These are phyloP conservation scores for Hycleus phaleratus DNA, from an alignment of 1,140 invertebrate species.

Conservation along the genomic window DNA sequence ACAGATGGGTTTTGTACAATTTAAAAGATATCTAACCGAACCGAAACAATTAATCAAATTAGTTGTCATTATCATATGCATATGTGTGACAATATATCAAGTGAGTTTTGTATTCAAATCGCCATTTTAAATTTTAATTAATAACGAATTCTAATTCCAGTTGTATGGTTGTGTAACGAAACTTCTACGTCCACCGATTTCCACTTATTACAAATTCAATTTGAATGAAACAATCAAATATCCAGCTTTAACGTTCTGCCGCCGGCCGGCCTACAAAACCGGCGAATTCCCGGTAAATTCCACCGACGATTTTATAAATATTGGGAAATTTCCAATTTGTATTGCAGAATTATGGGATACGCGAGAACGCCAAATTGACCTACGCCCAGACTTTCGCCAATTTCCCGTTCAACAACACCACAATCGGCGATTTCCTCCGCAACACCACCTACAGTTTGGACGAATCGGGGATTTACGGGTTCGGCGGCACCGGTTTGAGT, in stretches of 20 bases:
- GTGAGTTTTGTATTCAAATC: too few relatives aligned
- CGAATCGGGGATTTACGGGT: conserved; percentile 17
- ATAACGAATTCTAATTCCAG: conserved; percentile 31
- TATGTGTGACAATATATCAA: too few relatives aligned
- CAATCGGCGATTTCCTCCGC: conserved; percentile 21
- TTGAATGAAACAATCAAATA: conserved; percentile 54
- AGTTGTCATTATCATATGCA: too few relatives aligned
- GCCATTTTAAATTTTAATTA: neutral
- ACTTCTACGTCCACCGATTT: conserved; percentile 48
- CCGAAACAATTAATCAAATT: too few relatives aligned
- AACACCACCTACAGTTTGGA: conserved; percentile 23
- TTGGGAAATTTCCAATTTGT: neutral
- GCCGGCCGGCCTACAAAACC: conserved; percentile 51
- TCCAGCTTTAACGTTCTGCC: conserved; percentile 55
- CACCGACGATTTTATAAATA: neutral
- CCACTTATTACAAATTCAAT: conserved; percentile 53
- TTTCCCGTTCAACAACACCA: conserved; percentile 20
- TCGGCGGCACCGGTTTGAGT: conserved; percentile 3
- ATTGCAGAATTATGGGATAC: conserved; percentile 22
- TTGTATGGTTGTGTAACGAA: conserved; percentile 49
- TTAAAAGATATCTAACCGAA: too few relatives aligned
- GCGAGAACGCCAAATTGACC: neutral
- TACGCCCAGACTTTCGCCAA: conserved; percentile 10
- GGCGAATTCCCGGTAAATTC: conserved; percentile 46
- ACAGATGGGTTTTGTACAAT: too few relatives aligned